phyloP scores from a whole-genome alignment of 2,797 vertebrate genomes.

The Carapus acus region DNA sequence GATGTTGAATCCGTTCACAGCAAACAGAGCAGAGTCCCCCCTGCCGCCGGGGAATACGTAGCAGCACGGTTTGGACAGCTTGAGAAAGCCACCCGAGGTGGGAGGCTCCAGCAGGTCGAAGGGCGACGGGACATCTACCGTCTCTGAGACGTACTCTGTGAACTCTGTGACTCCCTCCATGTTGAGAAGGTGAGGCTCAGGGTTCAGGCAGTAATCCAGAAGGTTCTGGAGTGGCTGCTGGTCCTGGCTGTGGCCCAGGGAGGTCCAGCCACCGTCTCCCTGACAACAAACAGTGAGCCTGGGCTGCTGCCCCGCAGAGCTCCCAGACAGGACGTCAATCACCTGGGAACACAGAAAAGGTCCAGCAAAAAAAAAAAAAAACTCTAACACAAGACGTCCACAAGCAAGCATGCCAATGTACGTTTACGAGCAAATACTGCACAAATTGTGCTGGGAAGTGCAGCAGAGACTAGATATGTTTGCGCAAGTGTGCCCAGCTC shows the following conservation, averaged over 20 bases:
- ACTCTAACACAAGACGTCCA: no score
- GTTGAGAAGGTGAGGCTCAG: constrained; percentile 79
- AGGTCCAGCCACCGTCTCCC: constrained; percentile 91
- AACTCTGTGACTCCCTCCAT: constrained; percentile 97
- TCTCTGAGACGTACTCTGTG: constrained; percentile 93
- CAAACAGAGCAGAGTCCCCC: constrained; percentile 96
- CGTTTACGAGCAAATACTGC: no score
- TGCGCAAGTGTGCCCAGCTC: no score
- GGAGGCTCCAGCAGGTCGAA: constrained; percentile 97
- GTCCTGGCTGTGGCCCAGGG: constrained; percentile 77
- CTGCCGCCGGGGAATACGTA: constrained; percentile 98
- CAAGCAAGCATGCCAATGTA: no score
- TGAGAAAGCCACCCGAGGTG: constrained; percentile 96
- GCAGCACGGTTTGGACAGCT: constrained; percentile 97
- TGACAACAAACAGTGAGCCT: constrained; percentile 87
- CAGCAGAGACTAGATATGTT: no score
- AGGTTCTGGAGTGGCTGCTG: constrained; percentile 66
- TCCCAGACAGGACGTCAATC: constrained; percentile 77
- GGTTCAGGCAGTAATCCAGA: constrained; percentile 83
- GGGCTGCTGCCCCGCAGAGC: constrained; percentile 71
- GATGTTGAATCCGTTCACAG: constrained; percentile 97
- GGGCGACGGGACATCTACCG: constrained; percentile 89
- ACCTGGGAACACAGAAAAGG: constrained; percentile 70
- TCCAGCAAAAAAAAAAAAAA: no score
- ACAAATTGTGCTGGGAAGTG: no score